Percentiles rank a stretch among this genome's conserved stretches.
These are phyloP conservation scores for Ecdyonurus torrentis DNA, from an alignment of 2,888 invertebrate species.

Conservation along the genomic window DNA sequence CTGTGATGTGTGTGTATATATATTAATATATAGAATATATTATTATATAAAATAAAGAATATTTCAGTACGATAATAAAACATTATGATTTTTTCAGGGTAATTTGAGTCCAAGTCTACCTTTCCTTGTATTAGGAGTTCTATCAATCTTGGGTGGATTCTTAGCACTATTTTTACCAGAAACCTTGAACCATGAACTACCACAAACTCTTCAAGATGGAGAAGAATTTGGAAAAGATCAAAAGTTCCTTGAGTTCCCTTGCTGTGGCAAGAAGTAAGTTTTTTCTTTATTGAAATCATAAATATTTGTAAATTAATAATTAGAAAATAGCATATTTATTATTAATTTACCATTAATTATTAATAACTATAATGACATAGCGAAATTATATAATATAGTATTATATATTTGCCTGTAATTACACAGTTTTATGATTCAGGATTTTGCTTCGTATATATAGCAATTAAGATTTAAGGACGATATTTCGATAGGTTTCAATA, in stretches of 20 bases:
- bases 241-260: conserved; percentile 67
- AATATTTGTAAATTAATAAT: conserved; percentile 8
- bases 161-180: conserved; percentile 69
- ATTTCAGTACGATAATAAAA: too few relatives aligned
- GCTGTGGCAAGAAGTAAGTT: conserved; percentile 41
- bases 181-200: conserved; percentile 69
- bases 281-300: background rate
- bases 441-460: too few relatives aligned
- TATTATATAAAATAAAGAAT: too few relatives aligned
- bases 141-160: conserved; percentile 57
- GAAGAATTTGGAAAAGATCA: conserved; percentile 70
- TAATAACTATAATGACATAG: background rate
- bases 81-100: conserved; percentile 36
- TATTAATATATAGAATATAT: background rate
- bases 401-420: too few relatives aligned
- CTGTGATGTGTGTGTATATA: background rate
- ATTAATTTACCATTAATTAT: background rate
- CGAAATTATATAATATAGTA: too few relatives aligned
- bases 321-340: too few relatives aligned
- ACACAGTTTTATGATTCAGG: too few relatives aligned
- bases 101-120: conserved; percentile 55
- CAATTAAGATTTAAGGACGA: too few relatives aligned
- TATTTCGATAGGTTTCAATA: too few relatives aligned
- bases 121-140: conserved; percentile 54
- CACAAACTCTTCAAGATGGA: conserved; percentile 72